Conservation (phyloP, 37 sponge, comb jelly and placozoan genomes). For the Amphimedon queenslandica region DNA sequence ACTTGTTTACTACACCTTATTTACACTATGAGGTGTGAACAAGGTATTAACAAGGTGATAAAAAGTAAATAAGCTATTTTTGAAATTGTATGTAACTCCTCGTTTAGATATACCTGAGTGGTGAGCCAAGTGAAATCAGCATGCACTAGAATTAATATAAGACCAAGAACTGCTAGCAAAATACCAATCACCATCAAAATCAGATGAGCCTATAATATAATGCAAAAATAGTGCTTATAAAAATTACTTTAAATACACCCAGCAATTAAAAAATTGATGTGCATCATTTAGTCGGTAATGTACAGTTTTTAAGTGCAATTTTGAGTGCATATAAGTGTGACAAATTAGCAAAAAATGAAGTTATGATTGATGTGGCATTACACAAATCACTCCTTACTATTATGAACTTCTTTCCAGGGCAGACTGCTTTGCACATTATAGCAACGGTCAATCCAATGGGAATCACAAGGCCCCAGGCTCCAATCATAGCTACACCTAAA, state of each 20-base stretch:
- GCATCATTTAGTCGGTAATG: too few relatives aligned
- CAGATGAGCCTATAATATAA: conserved; percentile 8
- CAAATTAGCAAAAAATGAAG: neutral
- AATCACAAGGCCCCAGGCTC: neutral
- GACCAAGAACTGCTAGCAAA: neutral
- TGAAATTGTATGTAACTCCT: too few relatives aligned
- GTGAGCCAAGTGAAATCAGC: neutral
- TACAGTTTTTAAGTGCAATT: too few relatives aligned
- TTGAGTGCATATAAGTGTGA: too few relatives aligned
- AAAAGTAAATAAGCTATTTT: too few relatives aligned
- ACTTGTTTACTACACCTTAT: too few relatives aligned
- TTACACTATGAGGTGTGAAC: too few relatives aligned
- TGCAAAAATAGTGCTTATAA: too few relatives aligned
- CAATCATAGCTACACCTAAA: conserved; percentile 1
- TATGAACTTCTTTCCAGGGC: neutral
- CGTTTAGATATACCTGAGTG: too few relatives aligned
- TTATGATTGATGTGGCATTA: neutral
- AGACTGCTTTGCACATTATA: neutral
- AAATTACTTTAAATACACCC: too few relatives aligned
- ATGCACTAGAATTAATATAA: neutral
- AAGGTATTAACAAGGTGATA: too few relatives aligned
- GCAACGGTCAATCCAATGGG: neutral
- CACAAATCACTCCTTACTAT: neutral
- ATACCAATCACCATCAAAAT: neutral
- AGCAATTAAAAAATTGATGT: too few relatives aligned